These are phyloP conservation scores for Sialis fuliginosa DNA, from an alignment of 2,888 invertebrate genomes.

Conservation along the genomic window DNA sequence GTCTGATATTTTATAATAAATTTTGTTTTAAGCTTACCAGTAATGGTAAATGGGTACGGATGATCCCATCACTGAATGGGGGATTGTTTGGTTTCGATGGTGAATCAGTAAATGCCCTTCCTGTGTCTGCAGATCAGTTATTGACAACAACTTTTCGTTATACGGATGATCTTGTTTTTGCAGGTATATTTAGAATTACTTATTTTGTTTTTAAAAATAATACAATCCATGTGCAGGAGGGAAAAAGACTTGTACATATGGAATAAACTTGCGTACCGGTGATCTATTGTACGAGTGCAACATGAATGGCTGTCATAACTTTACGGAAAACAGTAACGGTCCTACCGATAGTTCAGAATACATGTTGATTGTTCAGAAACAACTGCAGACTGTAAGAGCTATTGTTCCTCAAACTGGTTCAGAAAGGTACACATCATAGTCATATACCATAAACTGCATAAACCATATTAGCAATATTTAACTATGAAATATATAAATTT, in stretches of 20 bases:
- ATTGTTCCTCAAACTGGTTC: constrained; percentile 69
- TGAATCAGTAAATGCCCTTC: constrained; percentile 68
- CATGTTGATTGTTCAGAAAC: constrained; percentile 62
- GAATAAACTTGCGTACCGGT: constrained; percentile 59
- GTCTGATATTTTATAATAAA: constrained; percentile 2
- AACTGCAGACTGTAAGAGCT: constrained; percentile 77
- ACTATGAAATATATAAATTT: constrained; percentile 10
- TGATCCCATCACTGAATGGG: constrained; percentile 88
- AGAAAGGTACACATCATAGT: constrained; percentile 44
- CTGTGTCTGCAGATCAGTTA: constrained; percentile 71
- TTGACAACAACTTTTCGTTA: constrained; percentile 76
- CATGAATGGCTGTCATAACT: constrained; percentile 49
- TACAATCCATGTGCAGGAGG: constrained; percentile 36
- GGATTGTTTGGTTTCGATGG: constrained; percentile 85
- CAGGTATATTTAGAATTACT: constrained; percentile 31
- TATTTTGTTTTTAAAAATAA: constrained; percentile 7
- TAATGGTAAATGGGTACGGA: constrained; percentile 68
- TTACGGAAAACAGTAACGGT: constrained; percentile 30
- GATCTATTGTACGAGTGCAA: constrained; percentile 62
- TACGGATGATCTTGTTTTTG: constrained; percentile 68
- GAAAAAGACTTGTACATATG: constrained; percentile 71
- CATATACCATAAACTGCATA: no score
- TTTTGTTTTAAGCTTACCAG: constrained; percentile 46
- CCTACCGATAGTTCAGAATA: constrained; percentile 23
- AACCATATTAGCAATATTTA: no score